Base-by-base conservation (phyloP, 2,888 invertebrate species). In the Ormyrus nitidulus region DNA sequence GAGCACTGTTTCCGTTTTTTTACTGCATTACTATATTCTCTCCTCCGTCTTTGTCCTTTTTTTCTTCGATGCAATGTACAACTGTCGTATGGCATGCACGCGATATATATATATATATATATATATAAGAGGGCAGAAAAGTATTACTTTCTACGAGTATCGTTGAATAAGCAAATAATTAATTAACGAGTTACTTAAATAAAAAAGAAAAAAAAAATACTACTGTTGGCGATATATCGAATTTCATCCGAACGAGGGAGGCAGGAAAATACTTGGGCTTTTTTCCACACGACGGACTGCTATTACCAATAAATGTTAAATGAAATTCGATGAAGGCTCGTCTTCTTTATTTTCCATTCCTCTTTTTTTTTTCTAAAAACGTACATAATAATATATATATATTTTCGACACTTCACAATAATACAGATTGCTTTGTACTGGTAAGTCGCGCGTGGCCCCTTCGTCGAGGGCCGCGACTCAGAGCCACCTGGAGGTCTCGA, bases 401-500 rank as follows among this genome's bases (percentile, higher is more conserved):
- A 51, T 51, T 5, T 51, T 51, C 9, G 2, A 34, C 34, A 4
- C 34, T 34, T 34, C 4, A 34, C 34, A 34, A 34, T 34, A 34
- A 34, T 34, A 34, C 34, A 34, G 34, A 34, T 34, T 34, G 34
- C 34, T 34, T 34, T 34, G 34, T 34, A 34, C 34, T 34, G 34
- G 34, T 4, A 4, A 34, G 34, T 34, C 34, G 34, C 34, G 34
- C 34, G 34, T 4, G 34, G 3, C 34, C 34, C 4, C 34, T 0
- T 3, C 34, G 3, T 0, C 3, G 34, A 4, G 34, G 34, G 3
- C 34, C 34, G 34, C 34, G 34, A 34, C 34, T 86, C 76, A 88
- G 19, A 86, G 56, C 88, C 90, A 93, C 86, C 92, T 93, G 0
- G 94, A 94, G 34, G 93, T 94, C 91, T 95, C 95, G 13, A 92